Evolutionary conservation across 1,140 invertebrate genomes (phyloP), one percentile per base, ranked within the genome.

Genomic region (Drosophila nebulosa): DNA sequence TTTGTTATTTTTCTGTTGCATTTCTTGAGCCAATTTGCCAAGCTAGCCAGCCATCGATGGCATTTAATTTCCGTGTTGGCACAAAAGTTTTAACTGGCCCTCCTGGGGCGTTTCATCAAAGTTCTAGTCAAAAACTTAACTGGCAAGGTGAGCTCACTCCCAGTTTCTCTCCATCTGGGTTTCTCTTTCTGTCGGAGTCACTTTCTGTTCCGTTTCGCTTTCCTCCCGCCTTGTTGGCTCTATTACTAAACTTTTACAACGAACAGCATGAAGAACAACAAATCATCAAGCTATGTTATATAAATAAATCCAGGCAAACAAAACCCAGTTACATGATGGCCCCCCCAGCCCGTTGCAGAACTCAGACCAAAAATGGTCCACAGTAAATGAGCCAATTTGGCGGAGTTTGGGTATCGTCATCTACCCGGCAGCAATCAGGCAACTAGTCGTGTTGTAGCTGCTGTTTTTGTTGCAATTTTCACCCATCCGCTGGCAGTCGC

Each of bases 21-120:
- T 14, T 78, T 64, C 75, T 57, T 55, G 39, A 63, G 64, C 69
- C 75, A 75, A 69, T 74, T 79, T 46, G 16, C 16, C 39, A 46
- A 46, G 39, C 39, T 18, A 46, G 60, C 69, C 73, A 71, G 57
- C 39, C 67, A 79, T 77, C 73, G 74, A 86, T 86, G 81, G 68
- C 78, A 86, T 86, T 88, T 88, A 86, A 86, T 86, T 86, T 86
- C 83, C 81, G 81, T 72, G 73, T 65, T 75, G 53, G 73, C 50
- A 59, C 69, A 53, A 79, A 79, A 79, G 71, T 79, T 79, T 79
- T 62, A 75, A 51, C 58, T 62, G 18, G 30, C 59, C 60, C 53
- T 12, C 7, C 22, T n/a, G 22, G 57, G 69, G 59, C 60, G 53
- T 74, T 74, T 69, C 26, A 51, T 56, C 59, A 73, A 78, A 78